Evolutionary conservation across 2,888 invertebrate species (phyloP).

Genomic region (Ichneumoninae sp.): DNA sequence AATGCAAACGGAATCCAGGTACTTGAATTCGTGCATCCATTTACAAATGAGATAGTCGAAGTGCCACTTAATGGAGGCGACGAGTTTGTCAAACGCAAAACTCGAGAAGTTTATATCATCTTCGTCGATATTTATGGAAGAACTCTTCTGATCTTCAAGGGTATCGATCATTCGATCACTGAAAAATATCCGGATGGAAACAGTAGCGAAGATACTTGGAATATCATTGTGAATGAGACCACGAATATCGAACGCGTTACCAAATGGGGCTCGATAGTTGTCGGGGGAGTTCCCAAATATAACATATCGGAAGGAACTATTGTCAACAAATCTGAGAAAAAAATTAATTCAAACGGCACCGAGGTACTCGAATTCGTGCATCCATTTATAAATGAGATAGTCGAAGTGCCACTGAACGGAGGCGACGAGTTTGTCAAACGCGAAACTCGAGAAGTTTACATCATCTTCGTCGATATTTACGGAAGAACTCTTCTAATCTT

Average conservation of each 20-base stretch:
- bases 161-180: background rate
- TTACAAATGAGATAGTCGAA: background rate
- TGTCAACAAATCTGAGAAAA: background rate
- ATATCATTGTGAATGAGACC: background rate
- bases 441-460: constrained; percentile 8
- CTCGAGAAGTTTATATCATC: constrained; percentile 20
- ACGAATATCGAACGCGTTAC: background rate
- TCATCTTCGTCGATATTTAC: constrained; percentile 22
- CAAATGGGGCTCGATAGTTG: constrained; percentile 3
- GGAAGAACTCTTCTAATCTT: constrained; percentile 14
- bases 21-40: constrained; percentile 37
- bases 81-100: constrained; percentile 14
- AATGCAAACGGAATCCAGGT: background rate
- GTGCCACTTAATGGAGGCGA: constrained; percentile 11
- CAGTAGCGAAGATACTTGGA: background rate
- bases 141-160: constrained; percentile 16
- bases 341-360: background rate
- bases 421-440: constrained; percentile 37
- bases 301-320: constrained; percentile 13
- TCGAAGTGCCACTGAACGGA: background rate
- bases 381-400: constrained; percentile 3
- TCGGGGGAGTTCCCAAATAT: constrained; percentile 14
- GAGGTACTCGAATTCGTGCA: constrained; percentile 23
- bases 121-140: constrained; percentile 16
- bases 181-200: background rate